A percentile compares a stretch with the other conserved stretches of the same genome.
Conservation (phyloP, 2,113 vertebrate species). For the Pachycephala philippinensis region DNA sequence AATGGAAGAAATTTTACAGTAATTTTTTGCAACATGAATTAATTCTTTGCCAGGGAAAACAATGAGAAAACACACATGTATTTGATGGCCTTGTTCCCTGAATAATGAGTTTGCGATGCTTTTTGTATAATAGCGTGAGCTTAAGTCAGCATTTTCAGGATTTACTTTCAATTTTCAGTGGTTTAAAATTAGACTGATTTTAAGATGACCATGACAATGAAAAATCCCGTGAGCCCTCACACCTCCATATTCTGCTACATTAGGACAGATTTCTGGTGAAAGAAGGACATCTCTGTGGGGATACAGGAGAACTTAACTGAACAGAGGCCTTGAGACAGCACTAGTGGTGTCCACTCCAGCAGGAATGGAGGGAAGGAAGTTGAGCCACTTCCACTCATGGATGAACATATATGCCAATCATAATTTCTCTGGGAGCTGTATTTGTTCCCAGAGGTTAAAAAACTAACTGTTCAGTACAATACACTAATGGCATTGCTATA, state of each 20-base stretch:
- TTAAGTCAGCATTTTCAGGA: background rate
- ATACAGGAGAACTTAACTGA: background rate
- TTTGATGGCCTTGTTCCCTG: background rate
- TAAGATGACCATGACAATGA: accelerated
- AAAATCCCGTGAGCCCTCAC: background rate
- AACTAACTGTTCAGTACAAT: background rate
- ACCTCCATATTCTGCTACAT: background rate
- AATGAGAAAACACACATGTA: background rate
- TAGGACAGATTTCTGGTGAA: background rate
- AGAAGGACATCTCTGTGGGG: background rate
- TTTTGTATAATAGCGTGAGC: background rate
- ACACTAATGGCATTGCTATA: background rate
- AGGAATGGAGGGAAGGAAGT: background rate
- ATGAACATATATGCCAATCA: background rate
- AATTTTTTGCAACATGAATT: background rate
- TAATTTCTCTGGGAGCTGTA: background rate
- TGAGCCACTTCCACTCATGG: background rate
- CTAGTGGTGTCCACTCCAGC: background rate
- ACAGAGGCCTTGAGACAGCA: background rate
- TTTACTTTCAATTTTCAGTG: background rate
- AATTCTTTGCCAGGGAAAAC: background rate
- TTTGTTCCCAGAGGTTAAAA: background rate
- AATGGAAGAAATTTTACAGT: background rate
- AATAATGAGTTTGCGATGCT: background rate
- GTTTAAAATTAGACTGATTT: background rate